Evolutionary conservation across 1,140 invertebrate genomes (phyloP).

Genomic region (Caenorhabditis latens): DNA sequence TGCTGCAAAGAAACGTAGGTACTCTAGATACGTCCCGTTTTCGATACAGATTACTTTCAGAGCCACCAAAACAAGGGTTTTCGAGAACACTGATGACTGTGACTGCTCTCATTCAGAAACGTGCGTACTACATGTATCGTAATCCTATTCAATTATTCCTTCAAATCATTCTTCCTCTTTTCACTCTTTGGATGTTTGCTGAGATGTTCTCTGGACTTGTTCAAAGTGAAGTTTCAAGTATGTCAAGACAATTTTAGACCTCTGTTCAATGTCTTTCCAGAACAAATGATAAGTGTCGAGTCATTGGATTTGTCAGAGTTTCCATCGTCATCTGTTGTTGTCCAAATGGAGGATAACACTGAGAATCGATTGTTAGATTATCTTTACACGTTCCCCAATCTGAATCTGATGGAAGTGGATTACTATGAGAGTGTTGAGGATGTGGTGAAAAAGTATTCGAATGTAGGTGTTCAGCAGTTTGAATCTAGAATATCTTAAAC

Average conservation of each 20-base stretch:
- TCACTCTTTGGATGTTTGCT: background rate
- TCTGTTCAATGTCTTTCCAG: background rate
- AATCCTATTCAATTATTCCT: conserved; percentile 2
- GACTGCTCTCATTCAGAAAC: background rate
- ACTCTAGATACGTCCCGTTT: background rate
- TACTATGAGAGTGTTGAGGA: background rate
- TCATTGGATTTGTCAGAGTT: background rate
- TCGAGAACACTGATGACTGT: background rate
- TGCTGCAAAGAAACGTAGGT: background rate
- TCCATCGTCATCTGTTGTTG: background rate
- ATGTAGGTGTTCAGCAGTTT: background rate
- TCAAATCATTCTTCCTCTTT: conserved; percentile 2
- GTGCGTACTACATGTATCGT: conserved; percentile 10
- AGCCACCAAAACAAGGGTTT: background rate
- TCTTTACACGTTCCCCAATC: background rate
- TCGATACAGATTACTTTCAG: background rate
- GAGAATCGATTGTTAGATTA: background rate
- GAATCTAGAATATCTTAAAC: background rate
- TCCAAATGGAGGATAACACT: background rate
- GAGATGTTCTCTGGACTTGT: background rate
- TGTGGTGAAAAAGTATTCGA: background rate
- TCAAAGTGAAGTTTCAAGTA: background rate
- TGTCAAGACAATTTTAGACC: background rate
- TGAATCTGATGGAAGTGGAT: background rate
- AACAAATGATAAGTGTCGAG: background rate